A percentile compares a stretch with the other conserved stretches of the same genome.
These are phyloP conservation scores for Ellobius talpinus DNA, from an alignment of 2,113 vertebrate species.

Conservation along the genomic window DNA sequence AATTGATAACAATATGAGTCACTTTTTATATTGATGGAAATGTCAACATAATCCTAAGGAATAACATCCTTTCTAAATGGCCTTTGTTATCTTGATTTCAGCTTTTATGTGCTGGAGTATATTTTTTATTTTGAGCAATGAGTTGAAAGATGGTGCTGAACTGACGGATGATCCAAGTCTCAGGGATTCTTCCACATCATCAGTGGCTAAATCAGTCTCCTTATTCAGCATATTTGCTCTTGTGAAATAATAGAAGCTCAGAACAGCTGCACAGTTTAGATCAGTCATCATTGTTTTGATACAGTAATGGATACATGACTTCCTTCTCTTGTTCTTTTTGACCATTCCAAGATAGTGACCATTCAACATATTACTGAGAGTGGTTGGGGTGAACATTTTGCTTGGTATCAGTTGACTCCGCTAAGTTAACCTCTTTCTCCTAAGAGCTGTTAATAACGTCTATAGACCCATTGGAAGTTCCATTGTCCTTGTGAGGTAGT, in stretches of 20 bases:
- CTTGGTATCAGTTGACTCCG: not conserved
- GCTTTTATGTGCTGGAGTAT: conserved; percentile 3
- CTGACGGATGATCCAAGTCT: not conserved
- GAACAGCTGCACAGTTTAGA: not conserved
- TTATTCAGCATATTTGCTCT: not conserved
- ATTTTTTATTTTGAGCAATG: conserved; percentile 60
- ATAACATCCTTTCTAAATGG: conserved; percentile 67
- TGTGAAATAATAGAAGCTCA: conserved; percentile 55
- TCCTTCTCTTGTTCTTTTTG: not conserved
- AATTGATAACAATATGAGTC: conserved; percentile 77
- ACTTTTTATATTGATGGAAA: conserved; percentile 73
- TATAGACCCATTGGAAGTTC: not conserved
- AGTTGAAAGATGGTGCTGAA: not conserved
- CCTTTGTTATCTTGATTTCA: conserved; percentile 27
- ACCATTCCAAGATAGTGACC: not conserved
- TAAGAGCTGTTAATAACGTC: not conserved
- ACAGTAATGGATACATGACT: rapidly evolving
- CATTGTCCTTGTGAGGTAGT: rapidly evolving
- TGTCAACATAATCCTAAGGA: conserved; percentile 64
- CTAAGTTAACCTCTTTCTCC: not conserved
- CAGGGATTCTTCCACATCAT: not conserved
- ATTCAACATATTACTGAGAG: not conserved
- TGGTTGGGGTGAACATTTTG: not conserved
- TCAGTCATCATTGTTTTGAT: not conserved
- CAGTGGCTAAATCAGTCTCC: not conserved